phyloP scores from a whole-genome alignment of 2,113 vertebrate genomes.

The Kobus ellipsiprymnus region DNA sequence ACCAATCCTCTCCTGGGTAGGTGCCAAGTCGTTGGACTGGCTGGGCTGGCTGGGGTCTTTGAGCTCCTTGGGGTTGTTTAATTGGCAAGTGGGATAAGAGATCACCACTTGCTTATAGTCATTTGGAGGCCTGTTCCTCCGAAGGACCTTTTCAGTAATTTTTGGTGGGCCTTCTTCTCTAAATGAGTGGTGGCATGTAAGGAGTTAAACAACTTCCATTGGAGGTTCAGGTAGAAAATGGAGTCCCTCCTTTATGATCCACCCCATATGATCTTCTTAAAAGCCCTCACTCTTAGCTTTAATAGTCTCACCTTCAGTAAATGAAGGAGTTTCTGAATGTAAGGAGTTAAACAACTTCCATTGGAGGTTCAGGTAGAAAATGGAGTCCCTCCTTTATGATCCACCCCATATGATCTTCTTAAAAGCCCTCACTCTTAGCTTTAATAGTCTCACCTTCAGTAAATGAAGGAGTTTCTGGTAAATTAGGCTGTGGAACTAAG shows the following conservation, averaged over 20 bases:
- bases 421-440: too few species aligned
- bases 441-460: too few species aligned
- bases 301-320: not conserved
- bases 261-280: not conserved
- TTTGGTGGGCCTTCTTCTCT: not conserved
- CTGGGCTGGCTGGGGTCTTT: not conserved
- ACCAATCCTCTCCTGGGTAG: not conserved
- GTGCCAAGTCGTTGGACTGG: rapidly evolving
- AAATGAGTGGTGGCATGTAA: not conserved
- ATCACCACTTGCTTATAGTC: not conserved
- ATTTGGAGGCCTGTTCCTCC: not conserved
- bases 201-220: not conserved
- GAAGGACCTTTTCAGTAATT: not conserved
- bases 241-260: not conserved
- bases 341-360: too few species aligned
- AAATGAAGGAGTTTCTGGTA: too few species aligned
- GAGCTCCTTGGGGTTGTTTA: not conserved
- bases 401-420: too few species aligned
- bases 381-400: too few species aligned
- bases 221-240: not conserved
- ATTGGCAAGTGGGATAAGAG: not conserved
- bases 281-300: not conserved
- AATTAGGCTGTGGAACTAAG: not conserved
- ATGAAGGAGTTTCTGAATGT: too few species aligned
- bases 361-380: too few species aligned